These are phyloP conservation scores for Copidosoma floridanum DNA, from an alignment of 1,140 invertebrate species.

Conservation along the genomic window DNA sequence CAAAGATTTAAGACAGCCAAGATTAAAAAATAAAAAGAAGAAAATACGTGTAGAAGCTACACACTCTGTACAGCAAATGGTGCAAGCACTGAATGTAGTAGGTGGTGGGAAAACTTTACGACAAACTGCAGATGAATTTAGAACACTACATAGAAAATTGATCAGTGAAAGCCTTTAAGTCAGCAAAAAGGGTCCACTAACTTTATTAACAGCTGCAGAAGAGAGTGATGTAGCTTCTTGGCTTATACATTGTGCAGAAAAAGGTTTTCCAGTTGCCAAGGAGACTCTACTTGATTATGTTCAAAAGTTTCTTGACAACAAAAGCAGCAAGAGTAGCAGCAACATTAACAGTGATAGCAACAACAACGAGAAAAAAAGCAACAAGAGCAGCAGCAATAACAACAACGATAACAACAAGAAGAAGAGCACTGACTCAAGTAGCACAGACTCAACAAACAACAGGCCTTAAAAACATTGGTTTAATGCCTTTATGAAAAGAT, in stretches of 20 bases:
- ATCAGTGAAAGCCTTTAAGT: conserved; percentile 31
- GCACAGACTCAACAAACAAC: too few species aligned
- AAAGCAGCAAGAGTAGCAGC: too few species aligned
- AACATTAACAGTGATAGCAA: too few species aligned
- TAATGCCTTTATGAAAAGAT: conserved; percentile 31
- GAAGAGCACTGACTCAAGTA: conserved; percentile 35
- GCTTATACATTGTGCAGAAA: conserved; percentile 41
- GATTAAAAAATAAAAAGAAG: neutral
- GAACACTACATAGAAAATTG: conserved; percentile 42
- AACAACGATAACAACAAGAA: neutral
- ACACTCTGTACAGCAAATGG: neutral
- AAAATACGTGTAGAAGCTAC: neutral
- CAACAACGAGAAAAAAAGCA: too few species aligned
- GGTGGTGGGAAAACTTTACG: neutral
- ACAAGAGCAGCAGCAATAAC: too few species aligned
- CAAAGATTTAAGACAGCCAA: neutral
- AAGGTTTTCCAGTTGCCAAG: conserved; percentile 42
- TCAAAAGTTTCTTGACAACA: conserved; percentile 35
- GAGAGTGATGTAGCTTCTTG: conserved; percentile 40
- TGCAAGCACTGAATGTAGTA: conserved; percentile 5
- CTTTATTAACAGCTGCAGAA: conserved; percentile 32
- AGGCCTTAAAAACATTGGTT: conserved; percentile 37
- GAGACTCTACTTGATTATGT: conserved; percentile 40
- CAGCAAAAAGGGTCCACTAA: conserved; percentile 35
- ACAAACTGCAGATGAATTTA: conserved; percentile 26